Percentiles rank a stretch among this genome's conserved stretches.
These are phyloP conservation scores for Schizaphis graminum DNA, from an alignment of 2,888 invertebrate genomes.

Conservation along the genomic window DNA sequence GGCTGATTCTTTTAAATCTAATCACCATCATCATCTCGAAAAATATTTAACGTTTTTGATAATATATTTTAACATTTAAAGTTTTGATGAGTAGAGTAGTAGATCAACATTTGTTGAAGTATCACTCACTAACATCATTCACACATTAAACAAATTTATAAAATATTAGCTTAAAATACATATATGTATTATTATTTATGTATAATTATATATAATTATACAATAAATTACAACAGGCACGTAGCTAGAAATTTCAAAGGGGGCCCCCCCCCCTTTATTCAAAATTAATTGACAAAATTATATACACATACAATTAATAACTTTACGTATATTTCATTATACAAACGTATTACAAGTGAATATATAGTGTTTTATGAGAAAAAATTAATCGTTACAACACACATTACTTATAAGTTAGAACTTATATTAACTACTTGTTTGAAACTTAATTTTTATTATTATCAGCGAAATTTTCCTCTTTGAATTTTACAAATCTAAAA, in stretches of 20 bases:
- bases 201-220: too few species aligned
- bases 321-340: too few species aligned
- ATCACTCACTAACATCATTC: background rate
- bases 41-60: background rate
- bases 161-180: background rate
- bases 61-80: background rate
- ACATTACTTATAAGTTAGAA: background rate
- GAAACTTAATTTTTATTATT: background rate
- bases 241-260: too few species aligned
- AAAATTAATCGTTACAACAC: background rate
- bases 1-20: background rate
- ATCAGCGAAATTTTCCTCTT: background rate
- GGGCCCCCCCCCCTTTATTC: too few species aligned
- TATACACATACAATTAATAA: too few species aligned
- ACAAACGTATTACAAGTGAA: too few species aligned
- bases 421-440: background rate
- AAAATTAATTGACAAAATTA: too few species aligned
- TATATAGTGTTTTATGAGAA: too few species aligned
- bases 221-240: background rate
- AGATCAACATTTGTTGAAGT: background rate
- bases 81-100: background rate
- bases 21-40: background rate
- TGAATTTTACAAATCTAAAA: background rate
- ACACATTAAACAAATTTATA: background rate
- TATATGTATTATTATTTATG: too few species aligned